A percentile compares a stretch with the other conserved stretches of the same genome.
Evolutionary conservation across 1,140 invertebrate genomes (phyloP).

Genomic region (Temnothorax longispinosus): DNA sequence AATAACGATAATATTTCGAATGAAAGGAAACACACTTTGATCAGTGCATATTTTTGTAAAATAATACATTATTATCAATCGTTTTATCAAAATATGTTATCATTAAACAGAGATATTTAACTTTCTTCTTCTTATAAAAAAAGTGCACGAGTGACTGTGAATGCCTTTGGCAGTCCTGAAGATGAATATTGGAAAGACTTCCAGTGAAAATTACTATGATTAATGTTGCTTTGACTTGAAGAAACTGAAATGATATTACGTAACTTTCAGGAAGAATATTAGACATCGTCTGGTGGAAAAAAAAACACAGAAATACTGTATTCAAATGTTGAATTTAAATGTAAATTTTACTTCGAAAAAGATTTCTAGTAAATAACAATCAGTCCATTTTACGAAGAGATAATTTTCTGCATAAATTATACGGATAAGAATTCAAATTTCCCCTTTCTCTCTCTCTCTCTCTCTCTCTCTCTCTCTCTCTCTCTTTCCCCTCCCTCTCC

Average conservation of each 20-base stretch:
- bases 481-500: neutral
- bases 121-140: neutral
- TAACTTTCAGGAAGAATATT: constrained; percentile 40
- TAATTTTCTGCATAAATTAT: neutral
- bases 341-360: neutral
- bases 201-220: constrained; percentile 33
- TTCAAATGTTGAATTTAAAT: constrained; percentile 11
- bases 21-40: neutral
- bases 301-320: neutral
- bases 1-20: neutral
- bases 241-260: constrained; percentile 11
- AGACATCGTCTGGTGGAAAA: neutral
- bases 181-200: constrained; percentile 37
- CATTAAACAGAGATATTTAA: constrained; percentile 15
- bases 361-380: neutral
- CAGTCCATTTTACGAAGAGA: neutral
- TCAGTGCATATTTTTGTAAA: neutral
- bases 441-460: neutral
- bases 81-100: neutral
- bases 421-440: neutral
- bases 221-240: constrained; percentile 33
- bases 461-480: neutral
- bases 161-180: neutral
- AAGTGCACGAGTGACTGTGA: neutral
- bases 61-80: constrained; percentile 11